phyloP scores from a whole-genome alignment of 2,888 invertebrate species.

The Rutpela maculata region DNA sequence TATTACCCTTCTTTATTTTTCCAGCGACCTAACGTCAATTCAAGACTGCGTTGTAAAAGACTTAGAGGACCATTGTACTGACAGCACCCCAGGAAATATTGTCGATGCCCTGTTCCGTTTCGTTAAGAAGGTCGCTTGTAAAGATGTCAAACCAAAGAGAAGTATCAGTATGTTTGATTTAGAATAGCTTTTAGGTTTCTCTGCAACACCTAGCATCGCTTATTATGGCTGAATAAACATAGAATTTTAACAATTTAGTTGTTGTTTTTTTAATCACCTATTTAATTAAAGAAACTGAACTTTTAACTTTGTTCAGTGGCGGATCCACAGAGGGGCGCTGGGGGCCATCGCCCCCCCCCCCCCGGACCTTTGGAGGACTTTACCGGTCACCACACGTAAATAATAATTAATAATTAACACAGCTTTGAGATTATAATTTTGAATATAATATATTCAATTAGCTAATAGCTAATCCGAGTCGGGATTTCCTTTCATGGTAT shows the following conservation, averaged over 20 bases:
- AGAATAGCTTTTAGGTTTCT: constrained; percentile 3
- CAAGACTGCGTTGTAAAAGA: constrained; percentile 78
- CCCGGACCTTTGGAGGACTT: too few relatives aligned
- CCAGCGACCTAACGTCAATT: constrained; percentile 76
- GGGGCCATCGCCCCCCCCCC: too few relatives aligned
- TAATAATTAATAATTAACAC: too few relatives aligned
- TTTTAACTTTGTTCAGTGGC: too few relatives aligned
- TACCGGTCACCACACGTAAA: too few relatives aligned
- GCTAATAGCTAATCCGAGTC: too few relatives aligned
- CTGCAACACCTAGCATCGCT: background rate
- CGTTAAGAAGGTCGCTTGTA: constrained; percentile 76
- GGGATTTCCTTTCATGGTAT: too few relatives aligned
- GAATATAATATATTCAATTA: too few relatives aligned
- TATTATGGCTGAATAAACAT: background rate
- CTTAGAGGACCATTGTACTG: constrained; percentile 79
- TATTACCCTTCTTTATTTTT: constrained; percentile 61
- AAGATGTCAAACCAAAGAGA: constrained; percentile 54
- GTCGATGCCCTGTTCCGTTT: constrained; percentile 84
- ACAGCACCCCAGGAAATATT: constrained; percentile 87
- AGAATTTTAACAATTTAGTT: background rate
- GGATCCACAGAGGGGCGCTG: too few relatives aligned
- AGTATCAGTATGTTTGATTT: constrained; percentile 42
- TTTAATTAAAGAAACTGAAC: background rate
- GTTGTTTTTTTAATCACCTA: background rate
- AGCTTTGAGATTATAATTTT: too few relatives aligned